Evolutionary conservation across 92 coral and sea anemone genomes (phyloP), one percentile per base, ranked within the genome.

Genomic region (Epizoanthus scotinus): DNA sequence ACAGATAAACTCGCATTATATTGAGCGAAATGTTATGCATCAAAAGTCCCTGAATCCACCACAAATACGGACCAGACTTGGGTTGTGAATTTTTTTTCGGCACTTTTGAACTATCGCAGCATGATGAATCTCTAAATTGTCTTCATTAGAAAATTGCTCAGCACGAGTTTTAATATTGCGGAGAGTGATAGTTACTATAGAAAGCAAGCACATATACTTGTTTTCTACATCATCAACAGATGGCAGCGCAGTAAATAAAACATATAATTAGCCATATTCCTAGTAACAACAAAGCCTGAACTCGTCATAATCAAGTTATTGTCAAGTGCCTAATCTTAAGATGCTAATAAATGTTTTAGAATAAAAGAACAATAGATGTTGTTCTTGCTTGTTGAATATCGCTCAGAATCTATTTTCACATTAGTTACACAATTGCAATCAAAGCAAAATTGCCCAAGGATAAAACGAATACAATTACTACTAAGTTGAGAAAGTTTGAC

Each of bases 281-380:
- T 10, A 75, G 55, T 52, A 87, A 90, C 72, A 88, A 89, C 89
- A 92, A 89, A 87, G 86, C 72, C 70, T 44, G 55, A 81, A 77
- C 71, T 84, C 92, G 97, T 90, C 92, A 93, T 90, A 90, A 87
- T 85, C 92, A 85, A 81, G 86, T 90, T 87, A 90, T 87, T 92
- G 94, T 92, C 82, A 83, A 84, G 84, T 73, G 80, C 57, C 83
- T 63, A 77, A 85, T 68, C 87, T 88, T 62, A 79, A 82, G 90
- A 91, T 93, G 94, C 89, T 90, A 91, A 93, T 93, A 83, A 93
- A 84, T 52, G 87, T 81, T 68, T 78, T 90, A 77, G 91, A 91
- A 86, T 86, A 78, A 77, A n/a, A 59, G 75, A 27, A 93, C 97
- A 93, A 93, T 87, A 91, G 79, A 66, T 93, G 97, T 93, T 93